phyloP scores from a whole-genome alignment of 2,888 invertebrate genomes.

The Lordiphosa andalusiaca region DNA sequence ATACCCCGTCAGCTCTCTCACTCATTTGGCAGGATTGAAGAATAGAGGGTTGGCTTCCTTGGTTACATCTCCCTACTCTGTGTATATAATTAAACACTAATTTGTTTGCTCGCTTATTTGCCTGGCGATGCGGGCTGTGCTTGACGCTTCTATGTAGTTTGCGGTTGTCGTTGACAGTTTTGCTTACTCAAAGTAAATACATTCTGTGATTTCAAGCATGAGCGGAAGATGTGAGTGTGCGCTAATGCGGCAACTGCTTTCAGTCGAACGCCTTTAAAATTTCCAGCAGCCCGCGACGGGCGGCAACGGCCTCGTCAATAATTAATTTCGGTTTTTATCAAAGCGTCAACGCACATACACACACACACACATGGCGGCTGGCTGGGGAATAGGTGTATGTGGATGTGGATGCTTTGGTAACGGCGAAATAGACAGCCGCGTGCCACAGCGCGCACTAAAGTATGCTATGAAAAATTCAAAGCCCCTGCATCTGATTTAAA shows the following conservation, averaged over 20 bases:
- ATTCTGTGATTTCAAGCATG: slow-evolving; percentile 51
- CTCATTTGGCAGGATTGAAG: slow-evolving; percentile 29
- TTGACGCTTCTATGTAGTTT: slow-evolving; percentile 38
- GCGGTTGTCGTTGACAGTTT: slow-evolving; percentile 63
- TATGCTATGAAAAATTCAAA: slow-evolving; percentile 61
- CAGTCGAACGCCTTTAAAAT: slow-evolving; percentile 74
- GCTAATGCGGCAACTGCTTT: slow-evolving; percentile 70
- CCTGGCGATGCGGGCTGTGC: slow-evolving; percentile 35
- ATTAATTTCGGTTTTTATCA: slow-evolving; percentile 74
- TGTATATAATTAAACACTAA: slow-evolving; percentile 61
- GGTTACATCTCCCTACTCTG: slow-evolving; percentile 17
- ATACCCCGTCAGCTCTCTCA: slow-evolving; percentile 34
- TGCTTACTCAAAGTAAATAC: slow-evolving; percentile 60
- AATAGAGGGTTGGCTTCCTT: slow-evolving; percentile 13
- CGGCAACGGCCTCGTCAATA: slow-evolving; percentile 61
- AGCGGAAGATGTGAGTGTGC: slow-evolving; percentile 51
- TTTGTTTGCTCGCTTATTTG: slow-evolving; percentile 69
- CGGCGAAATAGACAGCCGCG: slow-evolving; percentile 57
- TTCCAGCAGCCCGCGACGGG: slow-evolving; percentile 47
- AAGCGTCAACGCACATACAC: slow-evolving; percentile 37
- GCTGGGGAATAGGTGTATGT: slow-evolving; percentile 55
- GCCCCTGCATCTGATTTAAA: slow-evolving; percentile 68
- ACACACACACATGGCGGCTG: slow-evolving; percentile 20
- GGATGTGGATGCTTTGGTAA: slow-evolving; percentile 39
- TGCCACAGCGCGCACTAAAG: slow-evolving; percentile 35